Conservation (phyloP, 2,888 invertebrate species). For the Parnassius orleans region DNA sequence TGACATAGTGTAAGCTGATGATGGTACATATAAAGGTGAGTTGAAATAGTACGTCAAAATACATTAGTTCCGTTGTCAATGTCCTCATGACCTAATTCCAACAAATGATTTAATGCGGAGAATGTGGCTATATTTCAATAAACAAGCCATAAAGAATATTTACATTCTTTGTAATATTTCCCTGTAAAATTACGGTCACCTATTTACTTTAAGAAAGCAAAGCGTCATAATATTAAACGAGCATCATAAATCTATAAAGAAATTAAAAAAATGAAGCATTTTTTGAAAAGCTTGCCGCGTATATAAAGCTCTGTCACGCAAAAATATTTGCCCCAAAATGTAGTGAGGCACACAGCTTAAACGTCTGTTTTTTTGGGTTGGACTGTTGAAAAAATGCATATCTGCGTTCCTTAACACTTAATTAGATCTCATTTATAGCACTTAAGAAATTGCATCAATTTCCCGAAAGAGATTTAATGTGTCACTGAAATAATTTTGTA, state of each 20-base stretch:
- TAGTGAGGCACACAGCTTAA: background rate
- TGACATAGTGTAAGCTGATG: too few species aligned
- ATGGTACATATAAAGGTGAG: too few species aligned
- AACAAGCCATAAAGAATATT: background rate
- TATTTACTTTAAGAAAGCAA: constrained; percentile 1
- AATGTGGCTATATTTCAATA: background rate
- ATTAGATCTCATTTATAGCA: constrained; percentile 22
- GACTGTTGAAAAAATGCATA: constrained; percentile 22
- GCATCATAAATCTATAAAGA: constrained; percentile 8
- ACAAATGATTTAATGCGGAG: background rate
- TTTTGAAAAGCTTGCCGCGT: background rate
- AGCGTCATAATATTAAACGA: background rate
- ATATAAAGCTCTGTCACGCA: constrained; percentile 29
- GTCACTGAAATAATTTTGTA: too few species aligned
- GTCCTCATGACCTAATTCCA: too few species aligned
- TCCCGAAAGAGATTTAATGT: background rate
- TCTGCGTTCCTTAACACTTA: constrained; percentile 15
- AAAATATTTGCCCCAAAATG: constrained; percentile 36
- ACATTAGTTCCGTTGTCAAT: too few species aligned
- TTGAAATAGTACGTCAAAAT: too few species aligned
- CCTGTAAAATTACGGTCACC: constrained; percentile 7
- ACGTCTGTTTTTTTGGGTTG: constrained; percentile 21
- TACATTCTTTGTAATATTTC: background rate
- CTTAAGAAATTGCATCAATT: constrained; percentile 13
- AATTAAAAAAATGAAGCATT: background rate